Base-by-base conservation (phyloP, 2,113 vertebrate species). In the Oceanodroma tethys region DNA sequence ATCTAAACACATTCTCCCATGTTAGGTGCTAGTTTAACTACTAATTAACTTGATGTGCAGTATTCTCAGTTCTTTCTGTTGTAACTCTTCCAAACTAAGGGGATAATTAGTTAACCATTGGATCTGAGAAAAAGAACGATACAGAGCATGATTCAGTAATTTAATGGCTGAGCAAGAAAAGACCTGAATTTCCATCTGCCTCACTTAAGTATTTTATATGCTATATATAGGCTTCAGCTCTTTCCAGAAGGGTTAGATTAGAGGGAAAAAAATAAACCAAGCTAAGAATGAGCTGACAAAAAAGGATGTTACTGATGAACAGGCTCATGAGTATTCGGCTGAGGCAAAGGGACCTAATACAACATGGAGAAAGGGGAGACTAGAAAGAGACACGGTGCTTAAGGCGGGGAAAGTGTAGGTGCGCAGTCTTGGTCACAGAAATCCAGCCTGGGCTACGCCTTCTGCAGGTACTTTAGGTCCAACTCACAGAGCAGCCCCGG, bases 171-270 rank as follows among this genome's bases (percentile, higher is more conserved):
- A 79, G 73, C 58, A 42, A 47, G 23, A 94, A 86, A 95, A 95
- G 87, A 91, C 80, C 86, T 86, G 80, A 90, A 87, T 91, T 95
- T 94, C 91, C 91, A 93, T 95, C 81, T 93, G 95, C 48, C 52
- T 96, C 78, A 60, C 60, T 85, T n/a, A 74, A 91, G 95, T 45
- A 80, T 88, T 95, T 95, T 94, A 91, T 65, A 85, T 87, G 62
- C 87, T 97, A 94, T 93, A 93, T 87, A 93, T 93, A 96, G 95
- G 84, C 81, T 82, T 56, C 78, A 88, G 74, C 48, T 88, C 62
- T 82, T 91, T 93, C 87, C 95, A 94, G 95, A 91, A 94, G 73
- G 56, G 65, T 32, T 95, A 68, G 73, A 92, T 47, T 82, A 88
- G 48, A 97, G 36, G 30, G 29, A 22, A 67, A 87, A 86, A 82